Percentiles rank a stretch among this genome's conserved stretches.
phyloP scores from a whole-genome alignment of 2,113 vertebrate genomes.

The Mandrillus leucophaeus region DNA sequence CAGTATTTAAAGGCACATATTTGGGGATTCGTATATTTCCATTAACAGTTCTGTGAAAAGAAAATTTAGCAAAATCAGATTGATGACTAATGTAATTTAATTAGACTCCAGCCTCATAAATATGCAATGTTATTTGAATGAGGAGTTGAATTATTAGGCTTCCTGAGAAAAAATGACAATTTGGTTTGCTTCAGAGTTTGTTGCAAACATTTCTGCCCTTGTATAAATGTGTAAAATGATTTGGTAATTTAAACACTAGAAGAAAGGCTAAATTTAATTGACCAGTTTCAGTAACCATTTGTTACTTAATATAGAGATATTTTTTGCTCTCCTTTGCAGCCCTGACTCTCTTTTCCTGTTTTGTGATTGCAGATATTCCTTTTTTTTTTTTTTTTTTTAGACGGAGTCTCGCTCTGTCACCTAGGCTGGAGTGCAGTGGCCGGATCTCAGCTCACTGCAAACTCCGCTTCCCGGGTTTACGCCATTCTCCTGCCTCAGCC shows the following conservation, averaged over 20 bases:
- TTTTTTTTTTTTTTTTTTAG: neutral
- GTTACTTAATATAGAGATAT: neutral
- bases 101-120: slow-evolving; percentile 69
- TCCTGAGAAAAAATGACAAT: slow-evolving; percentile 43
- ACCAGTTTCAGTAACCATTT: neutral
- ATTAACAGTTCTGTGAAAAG: slow-evolving; percentile 30
- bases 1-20: slow-evolving; percentile 31
- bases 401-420: no score
- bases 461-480: no score
- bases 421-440: no score
- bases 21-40: slow-evolving; percentile 48
- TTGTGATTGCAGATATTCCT: neutral
- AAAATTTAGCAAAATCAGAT: slow-evolving; percentile 60
- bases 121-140: slow-evolving; percentile 56
- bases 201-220: neutral
- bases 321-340: neutral
- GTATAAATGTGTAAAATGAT: slow-evolving; percentile 31
- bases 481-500: no score
- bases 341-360: neutral
- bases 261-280: neutral
- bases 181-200: slow-evolving; percentile 33
- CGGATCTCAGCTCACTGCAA: no score
- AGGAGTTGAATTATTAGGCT: slow-evolving; percentile 47
- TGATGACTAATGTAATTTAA: slow-evolving; percentile 73
- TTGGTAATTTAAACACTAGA: slow-evolving; percentile 42